Evolutionary conservation across 2,113 vertebrate genomes (phyloP), one percentile per base, ranked within the genome.

Genomic region (Cheirogaleus medius): DNA sequence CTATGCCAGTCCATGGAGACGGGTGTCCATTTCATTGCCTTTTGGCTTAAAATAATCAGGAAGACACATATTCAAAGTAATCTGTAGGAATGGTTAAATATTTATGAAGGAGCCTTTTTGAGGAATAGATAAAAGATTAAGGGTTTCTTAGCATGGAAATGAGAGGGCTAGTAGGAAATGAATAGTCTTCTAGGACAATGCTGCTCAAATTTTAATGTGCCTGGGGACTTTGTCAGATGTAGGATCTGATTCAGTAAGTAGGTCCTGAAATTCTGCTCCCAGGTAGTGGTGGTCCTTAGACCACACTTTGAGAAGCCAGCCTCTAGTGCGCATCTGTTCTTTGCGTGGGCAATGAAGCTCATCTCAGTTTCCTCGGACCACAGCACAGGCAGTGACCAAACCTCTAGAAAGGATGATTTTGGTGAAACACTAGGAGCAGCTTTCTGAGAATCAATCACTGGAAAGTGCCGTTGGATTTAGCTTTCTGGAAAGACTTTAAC

Each of bases 41-140:
- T 74, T 91, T 21, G 32, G n/a, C 20, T 58, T 87, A 47, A 93
- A 54, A 82, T 93, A 63, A 80, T 76, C 90, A 74, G 34, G 69
- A 80, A 95, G 32, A 63, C 13, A 84, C 9, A 47, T 34, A 52
- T 25, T 64, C 23, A 17, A 81, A 91, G 49, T 11, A 63, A 69
- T 87, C 56, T 32, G 8, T 66, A 77, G 15, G 17, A 88, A 91
- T 73, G n/a, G 3, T 60, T 34, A 84, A 66, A 71, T 85, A 69
- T 52, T 76, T 88, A 49, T 87, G 42, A 95, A n/a, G 73, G 54
- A 74, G 25, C 15, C 32, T 74, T 89, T 81, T 94, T 87, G 87
- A 86, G 14, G 27, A 83, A 68, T 81, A 11, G 14, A 37, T 68
- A 39, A 80, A 94, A 90, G 15, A 60, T 63, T 49, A 27, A 60